These are phyloP conservation scores for Drosophila pallidifrons DNA, from an alignment of 1,140 invertebrate species.

Conservation along the genomic window DNA sequence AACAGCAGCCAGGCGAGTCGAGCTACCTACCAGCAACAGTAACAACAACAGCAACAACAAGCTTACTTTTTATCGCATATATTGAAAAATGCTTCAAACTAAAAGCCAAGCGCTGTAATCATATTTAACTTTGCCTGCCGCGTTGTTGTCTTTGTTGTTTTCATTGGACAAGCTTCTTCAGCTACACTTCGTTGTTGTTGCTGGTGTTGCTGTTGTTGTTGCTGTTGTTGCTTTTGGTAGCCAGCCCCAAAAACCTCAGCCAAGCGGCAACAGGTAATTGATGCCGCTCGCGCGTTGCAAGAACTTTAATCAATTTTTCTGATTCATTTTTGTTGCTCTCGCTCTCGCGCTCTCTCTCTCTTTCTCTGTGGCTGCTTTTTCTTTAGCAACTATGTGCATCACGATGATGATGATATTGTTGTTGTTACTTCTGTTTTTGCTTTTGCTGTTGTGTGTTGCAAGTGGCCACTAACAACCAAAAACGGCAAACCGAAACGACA, in stretches of 20 bases:
- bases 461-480: constrained; percentile 30
- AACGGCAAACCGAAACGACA: constrained; percentile 22
- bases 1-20: constrained; percentile 2
- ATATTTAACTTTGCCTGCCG: constrained; percentile 65
- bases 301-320: constrained; percentile 77
- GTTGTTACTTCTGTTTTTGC: not conserved
- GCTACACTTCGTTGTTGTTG: constrained; percentile 28
- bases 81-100: constrained; percentile 71
- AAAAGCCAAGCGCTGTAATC: constrained; percentile 75
- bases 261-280: constrained; percentile 73
- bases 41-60: constrained; percentile 10
- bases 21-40: constrained; percentile 1
- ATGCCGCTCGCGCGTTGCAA: constrained; percentile 73
- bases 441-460: constrained; percentile 18
- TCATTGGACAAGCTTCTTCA: constrained; percentile 15
- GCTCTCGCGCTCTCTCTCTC: not conserved
- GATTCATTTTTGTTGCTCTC: constrained; percentile 56
- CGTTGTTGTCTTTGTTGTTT: constrained; percentile 10
- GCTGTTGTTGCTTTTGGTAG: constrained; percentile 10
- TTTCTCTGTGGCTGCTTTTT: constrained; percentile 12
- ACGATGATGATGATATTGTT: not conserved
- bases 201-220: not conserved
- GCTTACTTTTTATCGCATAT: constrained; percentile 54
- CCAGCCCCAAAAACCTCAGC: constrained; percentile 55
- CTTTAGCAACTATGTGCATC: not conserved